phyloP scores from a whole-genome alignment of 2,113 vertebrate species.

The Peromyscus maniculatus region DNA sequence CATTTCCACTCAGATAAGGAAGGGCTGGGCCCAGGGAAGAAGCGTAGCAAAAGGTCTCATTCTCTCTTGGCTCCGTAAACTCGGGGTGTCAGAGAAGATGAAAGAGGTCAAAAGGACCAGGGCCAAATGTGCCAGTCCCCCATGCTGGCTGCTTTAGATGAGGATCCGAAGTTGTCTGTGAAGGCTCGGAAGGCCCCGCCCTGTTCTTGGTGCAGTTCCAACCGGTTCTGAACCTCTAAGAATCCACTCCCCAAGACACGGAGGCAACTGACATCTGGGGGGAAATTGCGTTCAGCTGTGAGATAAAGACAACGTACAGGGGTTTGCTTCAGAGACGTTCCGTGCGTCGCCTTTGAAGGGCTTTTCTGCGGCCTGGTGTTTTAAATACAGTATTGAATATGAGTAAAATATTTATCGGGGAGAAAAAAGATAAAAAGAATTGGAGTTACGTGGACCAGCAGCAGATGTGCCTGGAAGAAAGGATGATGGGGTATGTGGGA shows the following conservation, averaged over 20 bases:
- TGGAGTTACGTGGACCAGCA: slow-evolving; percentile 53
- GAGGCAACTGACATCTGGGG: slow-evolving; percentile 9
- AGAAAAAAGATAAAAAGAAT: slow-evolving; percentile 72
- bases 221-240: background rate
- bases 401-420: slow-evolving; percentile 52
- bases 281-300: slow-evolving; percentile 57
- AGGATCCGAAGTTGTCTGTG: background rate
- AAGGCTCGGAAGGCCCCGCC: background rate
- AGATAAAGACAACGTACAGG: slow-evolving; percentile 14
- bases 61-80: background rate
- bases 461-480: slow-evolving; percentile 42
- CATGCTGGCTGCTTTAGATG: background rate
- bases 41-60: background rate
- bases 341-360: slow-evolving; percentile 61
- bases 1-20: background rate
- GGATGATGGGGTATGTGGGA: background rate
- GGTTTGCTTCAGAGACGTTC: slow-evolving; percentile 36
- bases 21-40: background rate
- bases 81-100: background rate
- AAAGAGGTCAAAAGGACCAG: background rate
- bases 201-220: background rate
- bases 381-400: slow-evolving; percentile 71
- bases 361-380: slow-evolving; percentile 56
- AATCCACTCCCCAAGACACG: background rate
- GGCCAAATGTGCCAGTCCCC: background rate